A percentile compares a stretch with the other conserved stretches of the same genome.
Evolutionary conservation across 2,888 invertebrate species (phyloP).

Genomic region (Oligia fasciuncula): DNA sequence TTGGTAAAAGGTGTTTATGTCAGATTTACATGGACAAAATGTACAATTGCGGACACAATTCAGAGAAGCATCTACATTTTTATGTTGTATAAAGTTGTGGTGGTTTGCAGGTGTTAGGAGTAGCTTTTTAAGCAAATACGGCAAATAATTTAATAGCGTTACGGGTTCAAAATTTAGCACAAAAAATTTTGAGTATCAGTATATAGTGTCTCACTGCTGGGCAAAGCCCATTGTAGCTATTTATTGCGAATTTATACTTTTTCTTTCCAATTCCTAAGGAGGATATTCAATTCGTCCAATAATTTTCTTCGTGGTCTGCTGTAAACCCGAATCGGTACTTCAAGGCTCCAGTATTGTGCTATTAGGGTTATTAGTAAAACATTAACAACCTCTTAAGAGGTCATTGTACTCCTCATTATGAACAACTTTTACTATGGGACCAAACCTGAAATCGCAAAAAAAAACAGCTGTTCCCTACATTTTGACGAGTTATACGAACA

Average conservation of each 20-base stretch:
- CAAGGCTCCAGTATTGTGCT: not conserved
- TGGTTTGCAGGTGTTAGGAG: not conserved
- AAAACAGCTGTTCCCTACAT: no score
- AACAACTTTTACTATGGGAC: no score
- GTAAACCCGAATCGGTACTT: no score
- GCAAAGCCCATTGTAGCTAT: not conserved
- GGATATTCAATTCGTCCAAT: not conserved
- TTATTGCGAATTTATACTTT: not conserved
- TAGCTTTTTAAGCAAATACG: no score
- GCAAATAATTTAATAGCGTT: not conserved
- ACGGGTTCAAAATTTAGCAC: not conserved
- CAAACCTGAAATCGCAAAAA: no score
- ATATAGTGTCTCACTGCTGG: not conserved
- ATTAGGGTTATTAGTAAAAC: no score
- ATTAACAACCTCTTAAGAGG: no score
- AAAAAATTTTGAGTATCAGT: no score
- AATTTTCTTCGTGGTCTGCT: not conserved
- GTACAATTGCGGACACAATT: constrained; percentile 3
- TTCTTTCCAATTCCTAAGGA: not conserved
- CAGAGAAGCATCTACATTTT: constrained; percentile 7
- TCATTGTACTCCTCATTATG: no score
- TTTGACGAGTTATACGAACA: no score
- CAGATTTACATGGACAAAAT: constrained; percentile 2
- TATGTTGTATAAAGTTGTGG: not conserved
- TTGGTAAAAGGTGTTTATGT: not conserved